Percentiles rank a stretch among this genome's conserved stretches.
phyloP scores from a whole-genome alignment of 2,113 vertebrate genomes.

The Collichthys lucidus region DNA sequence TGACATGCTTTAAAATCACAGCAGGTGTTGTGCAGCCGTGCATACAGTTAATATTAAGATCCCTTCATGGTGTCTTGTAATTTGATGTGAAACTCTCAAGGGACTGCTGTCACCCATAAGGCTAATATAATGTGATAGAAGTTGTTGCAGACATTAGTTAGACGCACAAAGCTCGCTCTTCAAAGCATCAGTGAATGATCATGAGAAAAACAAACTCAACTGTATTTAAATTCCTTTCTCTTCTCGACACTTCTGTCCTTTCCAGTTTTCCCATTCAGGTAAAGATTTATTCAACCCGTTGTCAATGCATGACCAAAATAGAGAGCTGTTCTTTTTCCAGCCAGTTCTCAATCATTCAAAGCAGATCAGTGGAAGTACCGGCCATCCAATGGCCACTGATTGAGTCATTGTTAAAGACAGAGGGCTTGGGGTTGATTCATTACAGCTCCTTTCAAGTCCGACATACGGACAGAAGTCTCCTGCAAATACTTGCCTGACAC shows the following conservation, averaged over 20 bases:
- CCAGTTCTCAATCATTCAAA: conserved; percentile 31
- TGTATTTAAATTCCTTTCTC: no score
- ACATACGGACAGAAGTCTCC: background rate
- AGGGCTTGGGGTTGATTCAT: conserved; percentile 15
- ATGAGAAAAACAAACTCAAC: background rate
- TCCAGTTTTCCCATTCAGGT: background rate
- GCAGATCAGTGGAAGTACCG: conserved; percentile 8
- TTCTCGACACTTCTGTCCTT: background rate
- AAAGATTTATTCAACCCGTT: background rate
- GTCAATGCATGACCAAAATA: conserved; percentile 5
- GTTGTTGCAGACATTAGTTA: no score
- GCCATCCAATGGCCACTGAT: background rate
- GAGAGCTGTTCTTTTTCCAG: background rate
- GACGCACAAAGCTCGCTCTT: no score
- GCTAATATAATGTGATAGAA: background rate
- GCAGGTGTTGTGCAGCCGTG: background rate
- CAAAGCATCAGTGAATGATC: background rate
- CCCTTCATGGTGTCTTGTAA: background rate
- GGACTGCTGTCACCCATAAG: background rate
- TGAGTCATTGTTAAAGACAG: conserved; percentile 29
- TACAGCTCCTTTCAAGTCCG: background rate
- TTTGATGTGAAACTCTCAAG: background rate
- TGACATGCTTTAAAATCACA: background rate
- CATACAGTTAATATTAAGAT: background rate
- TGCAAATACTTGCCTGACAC: conserved; percentile 11